Evolutionary conservation across 2,888 invertebrate species (phyloP), one percentile per base, ranked within the genome.

Genomic region (Oscheius myriophilus): DNA sequence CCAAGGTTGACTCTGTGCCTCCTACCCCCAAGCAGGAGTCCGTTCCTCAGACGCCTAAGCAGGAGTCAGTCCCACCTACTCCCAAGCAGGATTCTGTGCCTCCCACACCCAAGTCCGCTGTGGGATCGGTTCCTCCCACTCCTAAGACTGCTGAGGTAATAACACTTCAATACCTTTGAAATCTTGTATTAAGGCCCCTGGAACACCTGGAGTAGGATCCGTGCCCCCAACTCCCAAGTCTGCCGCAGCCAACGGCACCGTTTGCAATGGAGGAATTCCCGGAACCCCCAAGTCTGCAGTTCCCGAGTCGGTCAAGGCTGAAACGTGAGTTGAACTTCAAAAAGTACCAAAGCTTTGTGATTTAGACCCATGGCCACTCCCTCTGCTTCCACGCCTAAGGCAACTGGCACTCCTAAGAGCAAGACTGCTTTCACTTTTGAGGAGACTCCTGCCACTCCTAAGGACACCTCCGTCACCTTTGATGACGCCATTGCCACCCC

Each of bases 361-460:
- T 61, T 33, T n/a, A 67, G 71, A 0, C 73, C 76, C 11, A 51
- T 67, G 12, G 72, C 76, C 33, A 58, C 71, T 23, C 65, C 54
- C 9, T 70, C 69, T 26, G 71, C 72, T 16, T 62, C 74, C 51
- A 78, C 78, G 18, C 76, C 78, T 12, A 67, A 67, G 26, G 71
- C 69, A 2, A 72, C 77, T 61, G 77, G 64, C n/a, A 73, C 75
- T 39, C 76, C 76, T 42, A 76, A 70, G 46, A 69, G 69, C 25
- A 68, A 74, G 33, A 72, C 69, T 25, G 79, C 79, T 16, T 81
- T 80, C 75, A 78, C 72, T 59, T 82, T 82, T 53, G 75, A 79
- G 66, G 78, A 78, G 65, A 77, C 75, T 51, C 82, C 82, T 33
- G 79, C 79, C 2, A 82, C 80, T 21, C 82, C 80, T 51, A 75